Evolutionary conservation across 2,888 invertebrate species (phyloP).

Genomic region (Pheosia tremula): DNA sequence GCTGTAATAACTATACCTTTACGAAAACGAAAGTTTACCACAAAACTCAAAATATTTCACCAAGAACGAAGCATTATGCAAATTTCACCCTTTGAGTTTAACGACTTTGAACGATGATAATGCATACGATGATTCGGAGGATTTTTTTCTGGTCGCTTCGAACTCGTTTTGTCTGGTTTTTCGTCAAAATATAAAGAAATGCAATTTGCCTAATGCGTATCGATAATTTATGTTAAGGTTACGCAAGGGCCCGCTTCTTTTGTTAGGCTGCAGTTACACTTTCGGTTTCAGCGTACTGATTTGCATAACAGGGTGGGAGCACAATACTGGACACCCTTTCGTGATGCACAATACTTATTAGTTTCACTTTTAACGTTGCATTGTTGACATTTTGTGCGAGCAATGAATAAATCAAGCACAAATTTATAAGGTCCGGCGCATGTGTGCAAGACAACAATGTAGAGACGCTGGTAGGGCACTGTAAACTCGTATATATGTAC

Average conservation of each 20-base stretch:
- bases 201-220: constrained; percentile 79
- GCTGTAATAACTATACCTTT: constrained; percentile 48
- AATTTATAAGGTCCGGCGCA: constrained; percentile 72
- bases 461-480: constrained; percentile 47
- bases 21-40: constrained; percentile 74
- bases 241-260: constrained; percentile 60
- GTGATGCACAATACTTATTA: constrained; percentile 65
- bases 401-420: constrained; percentile 81
- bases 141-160: constrained; percentile 61
- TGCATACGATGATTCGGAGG: constrained; percentile 55
- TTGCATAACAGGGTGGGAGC: constrained; percentile 75
- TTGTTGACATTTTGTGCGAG: constrained; percentile 78
- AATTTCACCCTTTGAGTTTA: constrained; percentile 62
- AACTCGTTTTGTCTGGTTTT: constrained; percentile 55
- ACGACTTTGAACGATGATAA: constrained; percentile 50
- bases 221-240: constrained; percentile 80
- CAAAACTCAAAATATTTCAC: constrained; percentile 77
- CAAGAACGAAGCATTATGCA: constrained; percentile 67
- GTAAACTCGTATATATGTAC: constrained; percentile 48
- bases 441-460: constrained; percentile 67
- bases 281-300: constrained; percentile 81
- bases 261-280: constrained; percentile 63
- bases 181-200: constrained; percentile 57
- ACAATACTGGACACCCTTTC: constrained; percentile 76
- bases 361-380: constrained; percentile 79